These are phyloP conservation scores for Rhinogobio ventralis DNA, from an alignment of 2,797 vertebrate species.

Conservation along the genomic window DNA sequence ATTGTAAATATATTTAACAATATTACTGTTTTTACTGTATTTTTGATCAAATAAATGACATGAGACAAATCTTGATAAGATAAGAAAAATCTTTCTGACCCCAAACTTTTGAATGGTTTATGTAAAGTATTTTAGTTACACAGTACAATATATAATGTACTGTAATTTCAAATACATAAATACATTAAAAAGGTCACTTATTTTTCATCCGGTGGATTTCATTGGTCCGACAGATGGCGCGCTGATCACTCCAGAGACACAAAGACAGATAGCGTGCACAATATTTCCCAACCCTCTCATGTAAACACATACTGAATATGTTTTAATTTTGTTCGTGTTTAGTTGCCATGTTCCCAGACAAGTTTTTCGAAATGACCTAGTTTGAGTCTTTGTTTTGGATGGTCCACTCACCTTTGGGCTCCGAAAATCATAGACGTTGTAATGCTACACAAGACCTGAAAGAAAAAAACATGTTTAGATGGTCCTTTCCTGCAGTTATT, in stretches of 20 bases:
- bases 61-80: background rate
- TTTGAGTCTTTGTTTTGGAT: background rate
- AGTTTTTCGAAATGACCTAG: background rate
- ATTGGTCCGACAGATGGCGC: conserved; percentile 36
- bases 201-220: background rate
- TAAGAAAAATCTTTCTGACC: too few species aligned
- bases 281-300: background rate
- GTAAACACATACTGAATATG: background rate
- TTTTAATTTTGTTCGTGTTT: background rate
- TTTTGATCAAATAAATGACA: background rate
- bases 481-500: background rate
- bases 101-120: background rate
- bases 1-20: background rate
- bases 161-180: conserved; percentile 9
- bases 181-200: background rate
- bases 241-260: conserved; percentile 15
- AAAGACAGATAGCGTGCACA: background rate
- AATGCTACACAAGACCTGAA: background rate
- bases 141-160: background rate
- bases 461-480: background rate
- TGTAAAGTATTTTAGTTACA: background rate
- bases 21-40: conserved; percentile 1
- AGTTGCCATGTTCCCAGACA: background rate
- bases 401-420: background rate
- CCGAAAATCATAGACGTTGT: background rate